Evolutionary conservation across 2,888 invertebrate species (phyloP).

Genomic region (Abrostola tripartita): DNA sequence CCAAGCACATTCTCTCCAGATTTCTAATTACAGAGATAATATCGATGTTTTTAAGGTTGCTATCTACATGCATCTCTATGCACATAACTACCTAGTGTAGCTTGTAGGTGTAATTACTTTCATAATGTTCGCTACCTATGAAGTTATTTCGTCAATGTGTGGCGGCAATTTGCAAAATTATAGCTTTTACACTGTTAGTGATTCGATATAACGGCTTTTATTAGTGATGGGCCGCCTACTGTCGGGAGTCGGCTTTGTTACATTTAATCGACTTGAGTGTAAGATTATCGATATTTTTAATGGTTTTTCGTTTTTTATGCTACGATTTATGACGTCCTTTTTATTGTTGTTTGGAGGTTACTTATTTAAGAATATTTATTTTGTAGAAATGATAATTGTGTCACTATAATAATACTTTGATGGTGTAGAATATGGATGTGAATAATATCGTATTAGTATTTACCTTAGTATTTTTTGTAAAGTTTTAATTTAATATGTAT

Average conservation of each 20-base stretch:
- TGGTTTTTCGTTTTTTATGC: conserved; percentile 15
- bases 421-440: too few species aligned
- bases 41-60: conserved; percentile 9
- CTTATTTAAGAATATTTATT: neutral
- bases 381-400: neutral
- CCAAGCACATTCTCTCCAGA: conserved; percentile 1
- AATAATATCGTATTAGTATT: too few species aligned
- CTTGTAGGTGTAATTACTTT: conserved; percentile 61
- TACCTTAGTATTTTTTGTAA: too few species aligned
- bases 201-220: conserved; percentile 78
- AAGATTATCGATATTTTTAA: conserved; percentile 28
- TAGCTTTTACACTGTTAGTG: conserved; percentile 69
- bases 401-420: neutral
- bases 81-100: neutral
- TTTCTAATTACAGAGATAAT: conserved; percentile 29
- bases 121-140: conserved; percentile 66
- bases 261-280: conserved; percentile 31
- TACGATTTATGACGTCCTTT: neutral
- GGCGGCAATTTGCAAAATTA: conserved; percentile 80
- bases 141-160: conserved; percentile 67
- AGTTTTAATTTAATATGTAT: too few species aligned
- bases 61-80: conserved; percentile 8
- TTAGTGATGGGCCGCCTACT: conserved; percentile 54
- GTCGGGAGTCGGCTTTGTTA: conserved; percentile 42
- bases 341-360: neutral